A percentile compares a stretch with the other conserved stretches of the same genome.
These are phyloP conservation scores for Callithrix jacchus DNA, from an alignment of 2,113 vertebrate species.

Conservation along the genomic window DNA sequence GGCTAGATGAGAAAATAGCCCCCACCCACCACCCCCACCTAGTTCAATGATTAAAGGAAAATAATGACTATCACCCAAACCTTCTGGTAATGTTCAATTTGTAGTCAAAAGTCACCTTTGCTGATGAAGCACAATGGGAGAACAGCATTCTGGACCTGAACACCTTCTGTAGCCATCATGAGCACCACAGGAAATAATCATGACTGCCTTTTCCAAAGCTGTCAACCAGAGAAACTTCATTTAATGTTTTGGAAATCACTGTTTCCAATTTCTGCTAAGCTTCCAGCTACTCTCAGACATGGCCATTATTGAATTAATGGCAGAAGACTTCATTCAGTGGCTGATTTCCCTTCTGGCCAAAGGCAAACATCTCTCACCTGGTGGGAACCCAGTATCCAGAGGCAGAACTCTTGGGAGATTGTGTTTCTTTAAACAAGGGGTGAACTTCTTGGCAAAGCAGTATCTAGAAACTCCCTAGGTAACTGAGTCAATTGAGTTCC, in stretches of 20 bases:
- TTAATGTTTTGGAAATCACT: constrained; percentile 7
- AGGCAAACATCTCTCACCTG: not conserved
- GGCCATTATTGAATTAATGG: constrained; percentile 17
- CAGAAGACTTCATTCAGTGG: not conserved
- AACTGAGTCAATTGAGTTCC: not conserved
- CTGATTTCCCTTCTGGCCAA: not conserved
- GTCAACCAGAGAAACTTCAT: not conserved
- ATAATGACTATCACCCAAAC: not conserved
- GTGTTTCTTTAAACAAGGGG: not conserved
- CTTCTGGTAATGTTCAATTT: not conserved
- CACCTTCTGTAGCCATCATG: not conserved
- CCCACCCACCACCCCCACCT: not conserved
- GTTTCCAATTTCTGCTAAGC: not conserved
- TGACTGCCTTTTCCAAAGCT: not conserved
- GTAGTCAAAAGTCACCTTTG: not conserved
- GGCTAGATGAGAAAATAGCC: not conserved
- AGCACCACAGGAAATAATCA: not conserved
- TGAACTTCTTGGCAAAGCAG: not conserved
- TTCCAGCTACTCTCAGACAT: not conserved
- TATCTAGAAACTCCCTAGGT: not conserved
- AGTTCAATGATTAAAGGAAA: not conserved
- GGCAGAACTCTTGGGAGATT: not conserved
- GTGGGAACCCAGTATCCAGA: not conserved
- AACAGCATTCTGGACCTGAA: not conserved
- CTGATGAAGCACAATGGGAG: not conserved